Conservation (phyloP, 2,113 vertebrate species). For the Semicossyphus pulcher region DNA sequence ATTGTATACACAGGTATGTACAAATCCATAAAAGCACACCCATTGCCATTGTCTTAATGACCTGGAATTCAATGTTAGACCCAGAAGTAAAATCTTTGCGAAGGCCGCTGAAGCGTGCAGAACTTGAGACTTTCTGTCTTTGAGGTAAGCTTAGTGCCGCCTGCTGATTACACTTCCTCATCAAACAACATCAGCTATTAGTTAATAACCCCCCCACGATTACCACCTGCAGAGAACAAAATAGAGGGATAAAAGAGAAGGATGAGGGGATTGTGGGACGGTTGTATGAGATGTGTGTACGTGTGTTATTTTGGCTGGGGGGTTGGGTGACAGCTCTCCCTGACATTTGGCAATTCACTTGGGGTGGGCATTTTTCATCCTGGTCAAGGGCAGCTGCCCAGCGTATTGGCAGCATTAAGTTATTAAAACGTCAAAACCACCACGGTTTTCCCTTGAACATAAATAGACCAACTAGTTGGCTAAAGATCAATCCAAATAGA, state of each 20-base stretch:
- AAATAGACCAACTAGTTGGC: slow-evolving; percentile 48
- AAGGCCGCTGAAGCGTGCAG: slow-evolving; percentile 11
- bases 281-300: slow-evolving; percentile 29
- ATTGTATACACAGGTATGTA: not conserved
- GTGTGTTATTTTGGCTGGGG: slow-evolving; percentile 22
- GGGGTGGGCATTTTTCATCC: slow-evolving; percentile 63
- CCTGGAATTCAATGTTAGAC: not conserved
- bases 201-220: slow-evolving; percentile 70
- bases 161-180: slow-evolving; percentile 58
- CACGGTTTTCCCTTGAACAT: slow-evolving; percentile 52
- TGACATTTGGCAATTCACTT: slow-evolving; percentile 58
- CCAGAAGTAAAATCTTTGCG: slow-evolving; percentile 22
- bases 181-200: slow-evolving; percentile 73
- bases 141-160: slow-evolving; percentile 63
- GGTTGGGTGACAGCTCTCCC: slow-evolving; percentile 32
- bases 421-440: slow-evolving; percentile 66
- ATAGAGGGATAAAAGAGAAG: slow-evolving; percentile 52
- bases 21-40: not conserved
- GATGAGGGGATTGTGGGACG: slow-evolving; percentile 19
- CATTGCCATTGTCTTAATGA: not conserved
- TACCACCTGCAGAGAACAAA: slow-evolving; percentile 53
- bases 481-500: slow-evolving; percentile 58
- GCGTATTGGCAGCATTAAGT: slow-evolving; percentile 58
- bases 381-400: slow-evolving; percentile 50
- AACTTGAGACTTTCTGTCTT: slow-evolving; percentile 61